Base-by-base conservation (phyloP, 2,797 vertebrate species). In the Lerista edwardsae region DNA sequence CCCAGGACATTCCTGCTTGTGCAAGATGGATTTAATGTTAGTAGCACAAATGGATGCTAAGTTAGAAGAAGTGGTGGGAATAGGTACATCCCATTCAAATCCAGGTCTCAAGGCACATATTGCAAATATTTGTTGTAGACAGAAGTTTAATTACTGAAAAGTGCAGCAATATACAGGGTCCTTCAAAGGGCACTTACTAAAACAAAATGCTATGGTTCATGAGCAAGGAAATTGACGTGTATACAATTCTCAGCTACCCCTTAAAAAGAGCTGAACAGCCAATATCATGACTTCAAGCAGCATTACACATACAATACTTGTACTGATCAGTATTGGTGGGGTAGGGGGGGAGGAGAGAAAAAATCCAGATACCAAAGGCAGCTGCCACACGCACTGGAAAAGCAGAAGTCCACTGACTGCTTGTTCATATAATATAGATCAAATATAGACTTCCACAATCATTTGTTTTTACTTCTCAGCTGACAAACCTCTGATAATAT, bases 101-200 rank as follows among this genome's bases (percentile, higher is more conserved):
- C 62, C 25, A 31, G 11, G 67, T 77, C 76, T 75, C 25, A 69
- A 61, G 39, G n/a, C 51, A 47, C n/a, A 72, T 65, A n/a, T n/a
- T n/a, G 47, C 23, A 80, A 14, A 34, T 14, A 47, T 69, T 62
- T 76, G 31, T 86, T 81, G n/a, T 76, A 76, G 55, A 86, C 41
- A 81, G 68, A 69, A 77, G 51, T 74, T 95, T 95, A 95, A 96
- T 96, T 95, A 91, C 94, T 94, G 91, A 95, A 96, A 96, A 95
- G 96, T 97, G 96, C 96, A 96, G 96, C 96, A 96, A 95, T 96
- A 95, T 96, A 96, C 95, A 96, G 96, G 95, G 94, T 94, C 92
- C 91, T 94, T 93, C 88, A 94, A 97, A 96, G 96, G 96, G 94
- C 96, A 97, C 96, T 97, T 96, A 92, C 95, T 95, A 95, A 55